phyloP scores from a whole-genome alignment of 2,113 vertebrate genomes.

The Motacilla tschutschensis region DNA sequence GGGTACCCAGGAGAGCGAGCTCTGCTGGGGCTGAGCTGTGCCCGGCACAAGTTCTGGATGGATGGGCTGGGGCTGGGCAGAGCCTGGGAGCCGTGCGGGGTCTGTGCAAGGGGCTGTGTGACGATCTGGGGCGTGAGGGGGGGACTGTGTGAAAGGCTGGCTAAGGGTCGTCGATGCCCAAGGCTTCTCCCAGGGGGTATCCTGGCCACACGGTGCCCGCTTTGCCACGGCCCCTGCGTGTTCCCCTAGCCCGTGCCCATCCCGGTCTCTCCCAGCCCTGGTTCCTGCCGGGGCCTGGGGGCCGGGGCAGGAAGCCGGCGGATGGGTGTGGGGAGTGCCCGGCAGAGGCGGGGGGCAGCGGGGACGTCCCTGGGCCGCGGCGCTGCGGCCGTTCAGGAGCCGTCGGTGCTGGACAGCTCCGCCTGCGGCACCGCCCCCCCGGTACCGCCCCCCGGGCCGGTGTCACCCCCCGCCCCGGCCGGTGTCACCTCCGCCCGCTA shows the following conservation, averaged over 20 bases:
- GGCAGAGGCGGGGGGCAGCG: background rate
- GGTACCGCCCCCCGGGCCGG: background rate
- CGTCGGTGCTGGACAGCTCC: slow-evolving; percentile 43
- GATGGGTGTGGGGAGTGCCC: background rate
- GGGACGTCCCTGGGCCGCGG: background rate
- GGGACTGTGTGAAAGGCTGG: background rate
- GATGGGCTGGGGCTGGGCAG: background rate
- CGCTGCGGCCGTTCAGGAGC: background rate
- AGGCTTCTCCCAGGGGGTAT: background rate
- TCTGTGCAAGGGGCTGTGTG: background rate
- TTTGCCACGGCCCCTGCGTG: background rate
- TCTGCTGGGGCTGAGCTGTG: background rate
- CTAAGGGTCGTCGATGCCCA: background rate
- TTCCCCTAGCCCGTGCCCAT: too few species aligned
- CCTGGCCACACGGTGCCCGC: background rate
- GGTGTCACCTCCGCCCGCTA: background rate
- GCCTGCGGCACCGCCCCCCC: background rate
- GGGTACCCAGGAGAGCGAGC: rapidly evolving
- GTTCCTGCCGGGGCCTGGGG: rapidly evolving
- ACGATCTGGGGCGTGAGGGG: too few species aligned
- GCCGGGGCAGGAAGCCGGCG: background rate
- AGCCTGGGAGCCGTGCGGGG: background rate
- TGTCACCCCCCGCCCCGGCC: background rate
- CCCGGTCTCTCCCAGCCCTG: background rate
- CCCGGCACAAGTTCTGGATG: background rate